Evolutionary conservation across 2,888 invertebrate genomes (phyloP).

Genomic region (Xestoiulus laeticollis): DNA sequence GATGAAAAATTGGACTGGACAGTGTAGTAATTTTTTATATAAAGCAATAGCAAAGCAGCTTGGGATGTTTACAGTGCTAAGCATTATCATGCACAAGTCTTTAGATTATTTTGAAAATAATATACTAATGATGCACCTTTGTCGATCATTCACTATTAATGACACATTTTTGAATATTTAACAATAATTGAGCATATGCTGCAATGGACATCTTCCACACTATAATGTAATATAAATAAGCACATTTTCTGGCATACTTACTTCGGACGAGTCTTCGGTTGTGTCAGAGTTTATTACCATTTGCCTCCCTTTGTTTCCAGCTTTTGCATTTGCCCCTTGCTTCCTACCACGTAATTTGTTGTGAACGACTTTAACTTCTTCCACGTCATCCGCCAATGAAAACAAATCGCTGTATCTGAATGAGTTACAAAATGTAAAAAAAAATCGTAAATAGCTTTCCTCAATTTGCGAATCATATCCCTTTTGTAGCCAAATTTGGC

Average conservation of each 20-base stretch:
- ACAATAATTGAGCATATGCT: too few species aligned
- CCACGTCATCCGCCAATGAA: conserved; percentile 84
- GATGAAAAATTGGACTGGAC: too few species aligned
- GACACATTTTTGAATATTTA: too few species aligned
- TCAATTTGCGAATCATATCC: too few species aligned
- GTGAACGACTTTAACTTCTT: conserved; percentile 69
- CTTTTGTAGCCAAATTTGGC: too few species aligned
- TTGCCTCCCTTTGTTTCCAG: conserved; percentile 64
- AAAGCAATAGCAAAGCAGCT: too few species aligned
- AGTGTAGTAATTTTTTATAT: too few species aligned
- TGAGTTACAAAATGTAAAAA: background rate
- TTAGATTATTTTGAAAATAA: conserved; percentile 45
- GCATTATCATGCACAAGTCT: too few species aligned
- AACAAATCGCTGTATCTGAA: conserved; percentile 82
- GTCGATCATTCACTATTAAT: too few species aligned
- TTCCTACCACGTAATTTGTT: conserved; percentile 58
- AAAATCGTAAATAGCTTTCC: too few species aligned
- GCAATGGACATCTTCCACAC: too few species aligned
- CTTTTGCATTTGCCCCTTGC: conserved; percentile 52
- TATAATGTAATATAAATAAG: conserved; percentile 46
- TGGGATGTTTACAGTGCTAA: too few species aligned
- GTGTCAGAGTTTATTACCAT: conserved; percentile 74
- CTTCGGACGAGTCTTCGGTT: conserved; percentile 82
- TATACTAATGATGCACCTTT: background rate
- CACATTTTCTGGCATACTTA: conserved; percentile 62